A percentile compares a stretch with the other conserved stretches of the same genome.
phyloP scores from a whole-genome alignment of 1,140 invertebrate species.

The Microplitis demolitor region DNA sequence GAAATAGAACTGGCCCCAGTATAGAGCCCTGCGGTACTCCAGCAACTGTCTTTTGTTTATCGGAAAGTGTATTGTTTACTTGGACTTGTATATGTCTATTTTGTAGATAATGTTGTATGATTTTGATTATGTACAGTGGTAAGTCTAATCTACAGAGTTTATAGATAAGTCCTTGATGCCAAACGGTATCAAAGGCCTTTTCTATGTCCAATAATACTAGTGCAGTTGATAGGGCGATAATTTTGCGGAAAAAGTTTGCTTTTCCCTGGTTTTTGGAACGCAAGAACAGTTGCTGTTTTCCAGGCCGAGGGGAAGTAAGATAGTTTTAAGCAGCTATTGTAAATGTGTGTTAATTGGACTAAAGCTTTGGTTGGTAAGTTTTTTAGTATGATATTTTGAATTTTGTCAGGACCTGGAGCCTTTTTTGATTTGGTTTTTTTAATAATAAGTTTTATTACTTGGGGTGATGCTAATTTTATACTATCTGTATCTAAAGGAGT shows the following conservation, averaged over 20 bases:
- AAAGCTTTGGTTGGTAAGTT: no score
- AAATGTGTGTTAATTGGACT: no score
- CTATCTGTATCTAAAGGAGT: neutral
- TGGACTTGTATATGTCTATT: constrained; percentile 34
- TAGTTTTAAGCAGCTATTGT: no score
- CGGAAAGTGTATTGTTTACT: constrained; percentile 18
- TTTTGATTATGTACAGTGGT: constrained; percentile 29
- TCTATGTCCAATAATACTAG: constrained; percentile 41
- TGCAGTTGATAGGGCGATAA: constrained; percentile 21
- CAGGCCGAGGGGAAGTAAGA: no score
- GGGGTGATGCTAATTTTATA: constrained; percentile 12
- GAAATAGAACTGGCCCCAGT: constrained; percentile 27
- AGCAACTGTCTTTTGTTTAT: constrained; percentile 19
- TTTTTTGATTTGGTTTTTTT: no score
- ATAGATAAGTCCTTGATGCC: constrained; percentile 42
- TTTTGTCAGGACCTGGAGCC: no score
- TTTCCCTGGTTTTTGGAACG: no score
- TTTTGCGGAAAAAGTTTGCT: no score
- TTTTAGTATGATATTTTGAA: no score
- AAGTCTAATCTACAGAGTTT: constrained; percentile 35
- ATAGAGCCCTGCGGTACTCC: constrained; percentile 41
- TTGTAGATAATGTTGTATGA: constrained; percentile 29
- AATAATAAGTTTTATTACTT: constrained; percentile 11
- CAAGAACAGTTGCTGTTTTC: no score
- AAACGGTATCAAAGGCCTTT: constrained; percentile 46